phyloP scores from a whole-genome alignment of 2,888 invertebrate species.

The Chaitophorus viminalis region DNA sequence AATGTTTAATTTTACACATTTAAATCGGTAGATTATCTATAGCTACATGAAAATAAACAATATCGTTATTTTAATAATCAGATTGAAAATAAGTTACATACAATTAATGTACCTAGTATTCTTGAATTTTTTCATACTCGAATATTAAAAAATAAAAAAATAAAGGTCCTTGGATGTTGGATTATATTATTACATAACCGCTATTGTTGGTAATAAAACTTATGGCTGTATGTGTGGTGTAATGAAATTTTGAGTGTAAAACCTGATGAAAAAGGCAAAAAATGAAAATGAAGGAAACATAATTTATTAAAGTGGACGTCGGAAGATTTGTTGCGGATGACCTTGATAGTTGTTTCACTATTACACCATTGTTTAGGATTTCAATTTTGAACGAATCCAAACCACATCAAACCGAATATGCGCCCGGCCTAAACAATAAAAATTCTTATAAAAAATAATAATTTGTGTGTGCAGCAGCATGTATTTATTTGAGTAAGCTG shows the following conservation, averaged over 20 bases:
- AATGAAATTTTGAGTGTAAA: neutral
- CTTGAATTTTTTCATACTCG: too few relatives aligned
- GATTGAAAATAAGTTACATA: too few relatives aligned
- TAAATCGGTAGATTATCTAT: too few relatives aligned
- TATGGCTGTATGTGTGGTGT: neutral
- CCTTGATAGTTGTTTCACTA: neutral
- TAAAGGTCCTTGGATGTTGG: neutral
- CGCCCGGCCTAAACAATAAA: neutral
- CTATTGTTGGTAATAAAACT: neutral
- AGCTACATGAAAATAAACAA: too few relatives aligned
- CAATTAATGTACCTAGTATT: too few relatives aligned
- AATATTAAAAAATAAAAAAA: neutral
- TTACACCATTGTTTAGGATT: neutral
- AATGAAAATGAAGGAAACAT: neutral
- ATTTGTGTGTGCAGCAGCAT: neutral
- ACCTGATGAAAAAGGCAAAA: neutral
- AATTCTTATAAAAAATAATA: neutral
- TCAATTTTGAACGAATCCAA: neutral
- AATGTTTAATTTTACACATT: too few relatives aligned
- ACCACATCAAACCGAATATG: neutral
- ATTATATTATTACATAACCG: neutral
- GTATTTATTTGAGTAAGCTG: neutral
- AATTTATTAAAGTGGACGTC: neutral
- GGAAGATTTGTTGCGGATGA: neutral
- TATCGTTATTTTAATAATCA: too few relatives aligned